A percentile compares a stretch with the other conserved stretches of the same genome.
Evolutionary conservation across 2,888 invertebrate species (phyloP).

Genomic region (Colletes collaris): DNA sequence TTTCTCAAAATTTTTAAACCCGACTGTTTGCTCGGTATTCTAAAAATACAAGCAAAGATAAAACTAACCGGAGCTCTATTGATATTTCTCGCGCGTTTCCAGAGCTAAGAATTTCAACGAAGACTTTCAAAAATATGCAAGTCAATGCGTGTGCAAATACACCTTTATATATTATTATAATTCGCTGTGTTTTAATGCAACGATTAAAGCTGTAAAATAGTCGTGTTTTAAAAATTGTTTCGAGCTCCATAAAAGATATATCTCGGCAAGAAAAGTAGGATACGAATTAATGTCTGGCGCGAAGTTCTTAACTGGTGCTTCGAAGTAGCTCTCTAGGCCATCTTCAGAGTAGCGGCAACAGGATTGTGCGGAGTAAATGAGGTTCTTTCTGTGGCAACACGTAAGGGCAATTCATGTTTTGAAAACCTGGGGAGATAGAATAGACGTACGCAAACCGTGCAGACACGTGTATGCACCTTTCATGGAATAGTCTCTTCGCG

Average conservation of each 20-base stretch:
- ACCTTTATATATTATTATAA: too few species aligned
- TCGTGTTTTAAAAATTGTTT: too few species aligned
- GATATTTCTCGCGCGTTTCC: not conserved
- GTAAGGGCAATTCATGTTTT: slow-evolving; percentile 49
- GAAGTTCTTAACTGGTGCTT: slow-evolving; percentile 38
- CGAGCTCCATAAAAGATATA: too few species aligned
- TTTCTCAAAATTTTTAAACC: slow-evolving; percentile 18
- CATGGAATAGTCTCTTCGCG: slow-evolving; percentile 33
- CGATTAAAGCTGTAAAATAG: too few species aligned
- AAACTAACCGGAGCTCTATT: slow-evolving; percentile 4
- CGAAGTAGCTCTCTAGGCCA: slow-evolving; percentile 30
- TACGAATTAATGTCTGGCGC: not conserved
- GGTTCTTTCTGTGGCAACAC: slow-evolving; percentile 46
- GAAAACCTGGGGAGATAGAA: slow-evolving; percentile 32
- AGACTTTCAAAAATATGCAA: not conserved
- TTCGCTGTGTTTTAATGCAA: too few species aligned
- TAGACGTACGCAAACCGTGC: slow-evolving; percentile 19
- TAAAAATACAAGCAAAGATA: slow-evolving; percentile 23
- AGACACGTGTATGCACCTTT: slow-evolving; percentile 8
- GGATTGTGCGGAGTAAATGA: slow-evolving; percentile 61
- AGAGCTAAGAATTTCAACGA: not conserved
- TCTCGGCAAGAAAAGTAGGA: too few species aligned
- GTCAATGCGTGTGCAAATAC: not conserved
- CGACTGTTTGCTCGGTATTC: slow-evolving; percentile 19
- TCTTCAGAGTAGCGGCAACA: slow-evolving; percentile 38